Evolutionary conservation across 2,888 invertebrate species (phyloP).

Genomic region (Volucella zonaria): DNA sequence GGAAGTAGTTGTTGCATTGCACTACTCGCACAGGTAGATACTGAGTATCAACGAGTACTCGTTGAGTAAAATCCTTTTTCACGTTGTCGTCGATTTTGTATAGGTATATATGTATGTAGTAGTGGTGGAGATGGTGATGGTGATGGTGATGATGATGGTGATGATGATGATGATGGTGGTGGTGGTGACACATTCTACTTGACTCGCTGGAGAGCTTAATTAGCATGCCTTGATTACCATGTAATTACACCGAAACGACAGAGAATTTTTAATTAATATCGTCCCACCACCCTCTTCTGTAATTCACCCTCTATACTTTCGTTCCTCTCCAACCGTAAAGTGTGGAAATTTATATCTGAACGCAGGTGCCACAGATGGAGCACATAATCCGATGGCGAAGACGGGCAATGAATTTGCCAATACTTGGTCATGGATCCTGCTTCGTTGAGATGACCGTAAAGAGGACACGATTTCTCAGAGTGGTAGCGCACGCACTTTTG

Average conservation of each 20-base stretch:
- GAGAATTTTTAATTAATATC: slow-evolving; percentile 73
- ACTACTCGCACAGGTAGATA: not conserved
- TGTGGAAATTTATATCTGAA: not conserved
- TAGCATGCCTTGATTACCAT: slow-evolving; percentile 73
- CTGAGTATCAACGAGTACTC: slow-evolving; percentile 8
- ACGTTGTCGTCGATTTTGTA: slow-evolving; percentile 9
- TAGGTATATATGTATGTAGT: not conserved
- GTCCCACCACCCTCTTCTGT: slow-evolving; percentile 15
- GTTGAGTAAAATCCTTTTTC: slow-evolving; percentile 43
- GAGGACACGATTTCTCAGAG: not conserved
- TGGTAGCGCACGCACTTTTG: slow-evolving; percentile 49
- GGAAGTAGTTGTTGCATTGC: slow-evolving; percentile 25
- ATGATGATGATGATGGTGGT: slow-evolving; percentile 9
- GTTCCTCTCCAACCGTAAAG: not conserved
- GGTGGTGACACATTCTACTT: slow-evolving; percentile 64
- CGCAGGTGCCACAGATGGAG: slow-evolving; percentile 48
- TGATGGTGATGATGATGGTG: slow-evolving; percentile 7
- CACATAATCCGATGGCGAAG: slow-evolving; percentile 40
- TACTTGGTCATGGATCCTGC: not conserved
- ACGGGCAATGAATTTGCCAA: slow-evolving; percentile 20
- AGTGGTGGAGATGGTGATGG: slow-evolving; percentile 32
- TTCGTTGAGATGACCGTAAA: slow-evolving; percentile 29
- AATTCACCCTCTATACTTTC: not conserved
- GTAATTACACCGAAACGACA: slow-evolving; percentile 71
- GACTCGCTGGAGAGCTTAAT: slow-evolving; percentile 62